phyloP scores from a whole-genome alignment of 1,140 invertebrate species.

The Periplaneta americana region DNA sequence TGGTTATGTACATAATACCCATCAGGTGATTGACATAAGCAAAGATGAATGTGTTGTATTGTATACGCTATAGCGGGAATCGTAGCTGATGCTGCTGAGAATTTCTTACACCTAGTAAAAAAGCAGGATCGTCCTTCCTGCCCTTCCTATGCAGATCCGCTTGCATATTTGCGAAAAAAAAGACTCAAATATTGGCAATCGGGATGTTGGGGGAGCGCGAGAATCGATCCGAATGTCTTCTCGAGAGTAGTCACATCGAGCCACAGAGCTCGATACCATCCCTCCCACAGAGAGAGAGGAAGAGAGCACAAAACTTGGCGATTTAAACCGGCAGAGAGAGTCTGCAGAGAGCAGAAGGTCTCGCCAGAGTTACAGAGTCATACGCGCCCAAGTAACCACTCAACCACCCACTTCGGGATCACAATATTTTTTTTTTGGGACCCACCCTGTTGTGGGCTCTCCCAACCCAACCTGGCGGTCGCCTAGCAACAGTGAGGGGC shows the following conservation, averaged over 20 bases:
- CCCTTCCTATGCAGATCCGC: too few relatives aligned
- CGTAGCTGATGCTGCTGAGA: too few relatives aligned
- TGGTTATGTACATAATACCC: too few relatives aligned
- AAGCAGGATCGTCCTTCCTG: too few relatives aligned
- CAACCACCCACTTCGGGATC: background rate
- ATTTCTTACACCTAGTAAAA: too few relatives aligned
- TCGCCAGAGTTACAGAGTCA: background rate
- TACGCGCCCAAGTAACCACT: background rate
- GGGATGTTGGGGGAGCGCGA: background rate
- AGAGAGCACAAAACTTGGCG: too few relatives aligned
- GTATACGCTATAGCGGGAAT: too few relatives aligned
- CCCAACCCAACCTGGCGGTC: constrained; percentile 1
- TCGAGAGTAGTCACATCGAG: background rate
- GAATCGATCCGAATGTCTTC: background rate
- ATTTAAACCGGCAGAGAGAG: background rate
- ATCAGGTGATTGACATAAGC: too few relatives aligned
- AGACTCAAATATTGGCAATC: too few relatives aligned
- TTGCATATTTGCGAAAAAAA: too few relatives aligned
- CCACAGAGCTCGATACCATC: background rate
- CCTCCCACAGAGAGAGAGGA: background rate
- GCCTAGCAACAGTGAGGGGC: constrained; percentile 12
- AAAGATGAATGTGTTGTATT: too few relatives aligned
- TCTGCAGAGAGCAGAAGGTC: background rate
- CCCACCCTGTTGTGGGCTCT: background rate
- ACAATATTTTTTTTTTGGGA: background rate